Conservation (phyloP, 2,113 vertebrate genomes). For the Podarcis muralis region DNA sequence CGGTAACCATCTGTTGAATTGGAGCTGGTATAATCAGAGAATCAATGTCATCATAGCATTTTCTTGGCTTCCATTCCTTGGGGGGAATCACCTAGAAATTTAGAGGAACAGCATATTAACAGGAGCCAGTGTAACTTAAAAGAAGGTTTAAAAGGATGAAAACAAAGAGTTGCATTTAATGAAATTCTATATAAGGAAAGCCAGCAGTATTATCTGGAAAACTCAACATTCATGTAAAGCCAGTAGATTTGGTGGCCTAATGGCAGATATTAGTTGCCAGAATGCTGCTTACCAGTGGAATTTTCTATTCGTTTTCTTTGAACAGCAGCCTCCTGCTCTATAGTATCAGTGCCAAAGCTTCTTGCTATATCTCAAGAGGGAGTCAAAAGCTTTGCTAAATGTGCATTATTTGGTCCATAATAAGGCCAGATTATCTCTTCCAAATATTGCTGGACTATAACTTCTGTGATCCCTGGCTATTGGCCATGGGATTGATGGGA, state of each 20-base stretch:
- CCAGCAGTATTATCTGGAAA: not conserved
- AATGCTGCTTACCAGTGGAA: not conserved
- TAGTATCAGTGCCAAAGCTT: not conserved
- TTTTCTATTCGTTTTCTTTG: not conserved
- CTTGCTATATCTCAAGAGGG: not conserved
- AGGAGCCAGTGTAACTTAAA: constrained; percentile 20
- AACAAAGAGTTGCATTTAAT: not conserved
- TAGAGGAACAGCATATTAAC: constrained; percentile 16
- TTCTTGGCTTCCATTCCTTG: constrained; percentile 82
- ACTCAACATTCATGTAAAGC: not conserved
- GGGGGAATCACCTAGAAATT: constrained; percentile 82
- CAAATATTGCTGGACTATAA: not conserved
- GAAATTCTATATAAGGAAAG: not conserved
- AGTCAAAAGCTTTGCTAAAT: not conserved
- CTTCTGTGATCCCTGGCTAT: no score
- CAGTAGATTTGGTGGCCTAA: not conserved
- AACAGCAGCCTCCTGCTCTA: not conserved
- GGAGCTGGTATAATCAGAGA: constrained; percentile 82
- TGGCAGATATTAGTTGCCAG: not conserved
- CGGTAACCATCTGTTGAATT: constrained; percentile 83
- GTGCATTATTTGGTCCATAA: not conserved
- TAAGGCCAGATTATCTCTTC: no score
- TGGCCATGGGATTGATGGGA: no score
- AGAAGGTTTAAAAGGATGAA: fast-evolving
- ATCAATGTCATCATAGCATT: constrained; percentile 81